These are phyloP conservation scores for Chitala chitala DNA, from an alignment of 2,113 vertebrate species.

Conservation along the genomic window DNA sequence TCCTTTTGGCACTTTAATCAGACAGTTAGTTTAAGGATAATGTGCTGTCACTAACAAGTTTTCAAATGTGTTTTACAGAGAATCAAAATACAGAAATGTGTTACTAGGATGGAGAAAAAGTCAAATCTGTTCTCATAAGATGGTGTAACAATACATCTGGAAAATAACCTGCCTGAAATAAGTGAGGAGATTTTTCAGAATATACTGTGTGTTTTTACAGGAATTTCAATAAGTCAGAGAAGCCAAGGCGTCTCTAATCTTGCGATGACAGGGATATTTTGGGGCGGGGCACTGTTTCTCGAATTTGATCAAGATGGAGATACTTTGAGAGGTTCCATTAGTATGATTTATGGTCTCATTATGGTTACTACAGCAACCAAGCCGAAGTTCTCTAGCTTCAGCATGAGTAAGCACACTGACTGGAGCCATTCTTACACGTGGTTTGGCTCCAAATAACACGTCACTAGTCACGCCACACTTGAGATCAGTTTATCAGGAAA, in stretches of 20 bases:
- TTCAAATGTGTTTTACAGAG: neutral
- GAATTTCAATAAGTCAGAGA: constrained; percentile 22
- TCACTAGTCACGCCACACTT: neutral
- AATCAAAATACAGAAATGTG: neutral
- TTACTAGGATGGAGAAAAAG: neutral
- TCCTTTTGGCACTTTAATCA: neutral
- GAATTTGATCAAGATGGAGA: constrained; percentile 68
- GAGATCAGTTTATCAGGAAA: neutral
- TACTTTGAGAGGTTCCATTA: constrained; percentile 64
- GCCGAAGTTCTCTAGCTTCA: constrained; percentile 41
- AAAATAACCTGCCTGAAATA: neutral
- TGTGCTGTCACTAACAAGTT: neutral
- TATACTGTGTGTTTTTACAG: neutral
- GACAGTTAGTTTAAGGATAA: neutral
- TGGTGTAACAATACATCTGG: neutral
- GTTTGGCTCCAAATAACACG: neutral
- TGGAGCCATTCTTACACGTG: neutral
- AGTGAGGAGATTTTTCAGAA: neutral
- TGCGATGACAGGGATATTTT: constrained; percentile 22
- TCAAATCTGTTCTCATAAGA: neutral
- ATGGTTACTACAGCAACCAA: constrained; percentile 65
- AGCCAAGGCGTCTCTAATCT: constrained; percentile 22
- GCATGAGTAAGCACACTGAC: constrained; percentile 22
- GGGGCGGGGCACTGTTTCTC: constrained; percentile 38
- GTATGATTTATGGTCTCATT: constrained; percentile 71